A percentile compares a stretch with the other conserved stretches of the same genome.
These are phyloP conservation scores for Halichoerus grypus DNA, from an alignment of 2,113 vertebrate genomes.

Conservation along the genomic window DNA sequence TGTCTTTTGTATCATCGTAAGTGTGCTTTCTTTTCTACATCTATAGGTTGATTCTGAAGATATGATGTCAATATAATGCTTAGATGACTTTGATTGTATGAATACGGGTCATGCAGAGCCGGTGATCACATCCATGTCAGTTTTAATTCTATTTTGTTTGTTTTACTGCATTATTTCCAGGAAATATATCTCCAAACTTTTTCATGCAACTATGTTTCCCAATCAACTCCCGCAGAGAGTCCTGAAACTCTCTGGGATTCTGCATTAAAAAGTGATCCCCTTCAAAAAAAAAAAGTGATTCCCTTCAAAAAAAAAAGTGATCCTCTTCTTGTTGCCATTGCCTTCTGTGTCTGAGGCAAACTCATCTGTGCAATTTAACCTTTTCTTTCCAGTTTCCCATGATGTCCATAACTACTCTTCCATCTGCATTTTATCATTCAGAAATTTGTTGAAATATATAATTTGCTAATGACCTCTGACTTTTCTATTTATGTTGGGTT, in stretches of 20 bases:
- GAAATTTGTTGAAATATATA: background rate
- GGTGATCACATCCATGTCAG: background rate
- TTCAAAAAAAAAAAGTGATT: background rate
- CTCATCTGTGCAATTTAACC: background rate
- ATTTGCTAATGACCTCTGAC: background rate
- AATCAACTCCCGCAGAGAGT: background rate
- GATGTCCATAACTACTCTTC: background rate
- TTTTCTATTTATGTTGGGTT: background rate
- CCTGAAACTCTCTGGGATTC: background rate
- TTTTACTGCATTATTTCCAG: background rate
- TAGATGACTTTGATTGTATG: background rate
- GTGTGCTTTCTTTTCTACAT: background rate
- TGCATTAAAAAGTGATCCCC: background rate
- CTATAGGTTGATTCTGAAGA: background rate
- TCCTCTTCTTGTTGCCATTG: background rate
- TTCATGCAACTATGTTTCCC: background rate
- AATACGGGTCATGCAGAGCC: background rate
- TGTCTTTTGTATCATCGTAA: background rate
- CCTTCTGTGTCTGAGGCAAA: background rate
- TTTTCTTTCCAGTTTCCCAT: background rate
- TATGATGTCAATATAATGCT: background rate
- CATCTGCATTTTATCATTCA: background rate
- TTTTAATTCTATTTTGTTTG: background rate
- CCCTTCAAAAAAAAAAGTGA: background rate
- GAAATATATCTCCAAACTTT: background rate